Conservation (phyloP, 2,888 invertebrate species). For the Melinaea menophilus region DNA sequence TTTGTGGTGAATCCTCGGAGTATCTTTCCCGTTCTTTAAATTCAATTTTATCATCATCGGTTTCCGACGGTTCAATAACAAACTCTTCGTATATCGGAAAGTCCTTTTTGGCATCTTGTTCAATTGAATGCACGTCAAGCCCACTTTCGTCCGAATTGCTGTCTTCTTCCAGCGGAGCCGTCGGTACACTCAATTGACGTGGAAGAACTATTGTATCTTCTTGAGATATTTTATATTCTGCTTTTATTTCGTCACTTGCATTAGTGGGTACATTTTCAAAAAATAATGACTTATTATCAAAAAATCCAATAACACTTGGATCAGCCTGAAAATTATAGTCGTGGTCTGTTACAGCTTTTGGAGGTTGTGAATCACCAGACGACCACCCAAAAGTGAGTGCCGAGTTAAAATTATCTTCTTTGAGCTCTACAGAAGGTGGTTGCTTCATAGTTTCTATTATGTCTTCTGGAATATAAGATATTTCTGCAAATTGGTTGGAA, state of each 20-base stretch:
- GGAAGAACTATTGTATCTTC: constrained; percentile 46
- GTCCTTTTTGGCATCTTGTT: constrained; percentile 67
- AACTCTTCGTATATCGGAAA: constrained; percentile 65
- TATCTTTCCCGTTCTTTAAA: constrained; percentile 45
- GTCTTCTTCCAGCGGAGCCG: constrained; percentile 62
- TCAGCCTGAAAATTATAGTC: constrained; percentile 45
- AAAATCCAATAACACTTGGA: constrained; percentile 46
- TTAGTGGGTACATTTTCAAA: constrained; percentile 54
- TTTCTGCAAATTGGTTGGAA: constrained; percentile 46
- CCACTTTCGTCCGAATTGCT: constrained; percentile 60
- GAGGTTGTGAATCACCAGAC: constrained; percentile 25
- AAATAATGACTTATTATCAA: constrained; percentile 47
- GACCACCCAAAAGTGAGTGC: constrained; percentile 50
- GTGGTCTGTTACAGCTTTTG: constrained; percentile 35
- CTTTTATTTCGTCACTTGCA: constrained; percentile 62
- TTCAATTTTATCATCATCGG: constrained; percentile 65
- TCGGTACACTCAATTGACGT: constrained; percentile 50
- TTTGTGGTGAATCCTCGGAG: constrained; percentile 44
- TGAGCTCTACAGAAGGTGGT: constrained; percentile 52
- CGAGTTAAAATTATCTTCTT: constrained; percentile 40
- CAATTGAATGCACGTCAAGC: constrained; percentile 66
- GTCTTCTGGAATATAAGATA: constrained; percentile 58
- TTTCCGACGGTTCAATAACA: constrained; percentile 63
- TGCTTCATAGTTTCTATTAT: constrained; percentile 58
- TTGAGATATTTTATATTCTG: constrained; percentile 50